Percentiles rank a stretch among this genome's conserved stretches.
Conservation (phyloP, 2,797 vertebrate genomes). For the Triplophysa bombifrons region DNA sequence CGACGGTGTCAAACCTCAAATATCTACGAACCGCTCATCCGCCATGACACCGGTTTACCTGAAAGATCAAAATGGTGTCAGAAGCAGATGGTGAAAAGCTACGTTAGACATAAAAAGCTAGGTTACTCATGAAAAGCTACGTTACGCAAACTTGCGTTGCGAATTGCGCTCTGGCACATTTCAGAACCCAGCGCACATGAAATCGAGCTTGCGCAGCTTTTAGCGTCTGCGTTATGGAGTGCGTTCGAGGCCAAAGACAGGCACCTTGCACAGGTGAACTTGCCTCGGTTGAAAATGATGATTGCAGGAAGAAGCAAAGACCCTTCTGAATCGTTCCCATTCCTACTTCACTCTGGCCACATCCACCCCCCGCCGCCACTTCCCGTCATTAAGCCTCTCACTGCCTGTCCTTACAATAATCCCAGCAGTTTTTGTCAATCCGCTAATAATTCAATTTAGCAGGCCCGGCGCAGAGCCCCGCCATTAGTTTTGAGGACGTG, state of each 20-base stretch:
- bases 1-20: neutral
- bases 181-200: neutral
- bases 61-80: neutral
- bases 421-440: constrained; percentile 80
- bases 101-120: neutral
- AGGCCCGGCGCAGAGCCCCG: constrained; percentile 71
- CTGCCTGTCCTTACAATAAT: constrained; percentile 72
- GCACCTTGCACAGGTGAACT: constrained; percentile 38
- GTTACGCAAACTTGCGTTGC: neutral
- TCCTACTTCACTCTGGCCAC: constrained; percentile 64
- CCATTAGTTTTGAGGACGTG: constrained; percentile 81
- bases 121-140: neutral
- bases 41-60: neutral
- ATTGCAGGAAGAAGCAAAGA: constrained; percentile 33
- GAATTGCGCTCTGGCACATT: neutral
- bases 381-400: constrained; percentile 74
- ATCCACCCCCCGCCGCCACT: constrained; percentile 53
- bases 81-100: neutral
- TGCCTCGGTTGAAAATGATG: constrained; percentile 19
- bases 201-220: neutral
- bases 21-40: neutral
- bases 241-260: constrained; percentile 12
- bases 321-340: constrained; percentile 35
- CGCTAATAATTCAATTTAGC: constrained; percentile 84
- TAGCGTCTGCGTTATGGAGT: neutral